Evolutionary conservation across 2,113 vertebrate genomes (phyloP).

Genomic region (Rissa tridactyla): DNA sequence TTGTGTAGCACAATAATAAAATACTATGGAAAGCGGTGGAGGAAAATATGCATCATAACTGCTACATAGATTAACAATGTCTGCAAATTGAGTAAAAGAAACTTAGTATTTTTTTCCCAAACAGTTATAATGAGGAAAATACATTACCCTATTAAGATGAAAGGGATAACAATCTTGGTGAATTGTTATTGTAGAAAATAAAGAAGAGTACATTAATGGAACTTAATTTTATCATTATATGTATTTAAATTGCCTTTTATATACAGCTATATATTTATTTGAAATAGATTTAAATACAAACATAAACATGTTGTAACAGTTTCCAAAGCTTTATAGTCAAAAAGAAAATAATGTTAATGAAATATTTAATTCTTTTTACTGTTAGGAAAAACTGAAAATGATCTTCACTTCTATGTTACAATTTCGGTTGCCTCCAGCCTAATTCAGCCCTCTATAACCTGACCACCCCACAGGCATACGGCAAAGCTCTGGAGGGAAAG

Average conservation of each 20-base stretch:
- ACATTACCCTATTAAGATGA: conserved; percentile 61
- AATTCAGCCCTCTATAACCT: neutral
- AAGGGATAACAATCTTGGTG: conserved; percentile 28
- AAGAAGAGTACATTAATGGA: conserved; percentile 39
- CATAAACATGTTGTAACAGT: conserved; percentile 15
- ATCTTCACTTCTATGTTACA: neutral
- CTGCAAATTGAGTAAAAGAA: conserved; percentile 19
- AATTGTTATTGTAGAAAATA: conserved; percentile 63
- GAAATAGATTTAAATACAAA: conserved; percentile 49
- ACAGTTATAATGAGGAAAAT: conserved; percentile 34
- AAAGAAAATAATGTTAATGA: conserved; percentile 37
- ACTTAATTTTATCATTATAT: conserved; percentile 62
- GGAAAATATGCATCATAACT: neutral
- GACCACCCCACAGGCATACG: fast-evolving
- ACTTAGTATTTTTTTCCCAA: neutral
- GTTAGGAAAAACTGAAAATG: neutral
- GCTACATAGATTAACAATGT: conserved; percentile 19
- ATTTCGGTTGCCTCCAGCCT: neutral
- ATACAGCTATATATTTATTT: conserved; percentile 27
- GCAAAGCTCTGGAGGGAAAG: neutral
- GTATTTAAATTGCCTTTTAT: conserved; percentile 58
- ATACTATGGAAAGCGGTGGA: neutral
- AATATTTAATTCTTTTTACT: conserved; percentile 32
- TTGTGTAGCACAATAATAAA: neutral
- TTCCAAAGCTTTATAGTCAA: conserved; percentile 42